Base-by-base conservation (phyloP, 2,113 vertebrate genomes). In the Circaetus gallicus region DNA sequence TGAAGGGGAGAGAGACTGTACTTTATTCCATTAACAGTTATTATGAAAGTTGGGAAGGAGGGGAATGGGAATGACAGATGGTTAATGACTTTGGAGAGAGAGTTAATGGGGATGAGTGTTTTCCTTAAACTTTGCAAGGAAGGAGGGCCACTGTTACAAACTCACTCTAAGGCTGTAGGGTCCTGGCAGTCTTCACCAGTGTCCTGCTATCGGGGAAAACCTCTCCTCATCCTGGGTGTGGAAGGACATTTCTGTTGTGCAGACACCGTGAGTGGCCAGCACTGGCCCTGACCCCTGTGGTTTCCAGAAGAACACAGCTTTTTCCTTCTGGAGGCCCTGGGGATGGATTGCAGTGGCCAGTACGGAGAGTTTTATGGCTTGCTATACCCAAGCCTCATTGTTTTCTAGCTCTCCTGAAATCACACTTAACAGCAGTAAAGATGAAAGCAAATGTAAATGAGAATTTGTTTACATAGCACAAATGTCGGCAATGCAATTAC, bases 361-460 rank as follows among this genome's bases (percentile, higher is more conserved):
- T 45, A 36, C 0, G 2, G n/a, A 40, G 47, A 73, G 16, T 42
- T 91, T 89, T 52, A 73, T 90, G 43, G 7, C 21, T 69, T 67
- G 6, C 16, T 72, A 31, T 21, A 31, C 36, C 36, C 36, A 62
- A 95, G 19, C 7, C 16, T 76, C 2, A 0, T 38, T 79, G 77
- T n/a, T 82, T 89, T 78, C 65, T 52, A 76, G 31, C 38, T 76
- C 28, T 85, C 31, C 61, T 80, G 70, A 87, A 95, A 93, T 93
- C 58, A 31, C 43, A 13, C 21, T 81, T 87, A 81, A 47, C 67
- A 80, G 49, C 25, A 56, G 61, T 72, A 72, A 79, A 93, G 95
- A 96, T 96, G 78, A 96, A 96, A 96, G 92, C 12, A 90, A 77
- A 96, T 80, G 84, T 65, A 95, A 90, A 95, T 50, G 84, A 93